phyloP scores from a whole-genome alignment of 1,140 invertebrate species.

The Drosophila rhopaloa region DNA sequence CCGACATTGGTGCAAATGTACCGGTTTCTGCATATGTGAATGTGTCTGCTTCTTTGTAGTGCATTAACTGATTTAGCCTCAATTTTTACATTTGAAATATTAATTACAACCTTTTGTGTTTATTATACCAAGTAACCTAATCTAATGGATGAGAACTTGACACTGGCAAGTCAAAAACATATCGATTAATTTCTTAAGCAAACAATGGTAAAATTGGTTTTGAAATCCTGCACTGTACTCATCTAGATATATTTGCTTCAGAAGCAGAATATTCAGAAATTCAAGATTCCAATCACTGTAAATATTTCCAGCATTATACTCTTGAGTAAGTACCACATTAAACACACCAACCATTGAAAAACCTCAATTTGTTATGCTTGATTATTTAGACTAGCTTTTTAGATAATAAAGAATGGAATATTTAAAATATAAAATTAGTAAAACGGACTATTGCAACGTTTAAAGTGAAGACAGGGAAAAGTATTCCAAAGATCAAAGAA shows the following conservation, averaged over 20 bases:
- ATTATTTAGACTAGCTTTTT: conserved; percentile 2
- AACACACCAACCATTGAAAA: neutral
- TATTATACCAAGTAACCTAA: conserved; percentile 4
- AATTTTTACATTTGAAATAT: conserved; percentile 1
- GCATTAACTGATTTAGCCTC: neutral
- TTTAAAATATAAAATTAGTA: neutral
- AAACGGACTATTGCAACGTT: neutral
- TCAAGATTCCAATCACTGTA: neutral
- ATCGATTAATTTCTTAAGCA: neutral
- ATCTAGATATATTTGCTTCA: neutral
- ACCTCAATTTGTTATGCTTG: neutral
- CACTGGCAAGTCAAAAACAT: neutral
- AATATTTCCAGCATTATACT: neutral
- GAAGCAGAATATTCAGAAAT: conserved; percentile 2
- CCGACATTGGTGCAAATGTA: neutral
- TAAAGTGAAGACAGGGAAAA: neutral
- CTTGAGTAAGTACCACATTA: conserved; percentile 2
- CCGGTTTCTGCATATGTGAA: neutral
- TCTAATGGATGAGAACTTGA: conserved; percentile 8
- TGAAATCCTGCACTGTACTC: neutral
- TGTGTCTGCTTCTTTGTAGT: neutral
- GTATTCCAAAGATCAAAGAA: neutral
- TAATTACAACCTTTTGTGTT: neutral
- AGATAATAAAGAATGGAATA: neutral
- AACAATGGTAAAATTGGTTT: neutral